Base-by-base conservation (phyloP, 2,888 invertebrate genomes). In the Caenorhabditis parvicauda region DNA sequence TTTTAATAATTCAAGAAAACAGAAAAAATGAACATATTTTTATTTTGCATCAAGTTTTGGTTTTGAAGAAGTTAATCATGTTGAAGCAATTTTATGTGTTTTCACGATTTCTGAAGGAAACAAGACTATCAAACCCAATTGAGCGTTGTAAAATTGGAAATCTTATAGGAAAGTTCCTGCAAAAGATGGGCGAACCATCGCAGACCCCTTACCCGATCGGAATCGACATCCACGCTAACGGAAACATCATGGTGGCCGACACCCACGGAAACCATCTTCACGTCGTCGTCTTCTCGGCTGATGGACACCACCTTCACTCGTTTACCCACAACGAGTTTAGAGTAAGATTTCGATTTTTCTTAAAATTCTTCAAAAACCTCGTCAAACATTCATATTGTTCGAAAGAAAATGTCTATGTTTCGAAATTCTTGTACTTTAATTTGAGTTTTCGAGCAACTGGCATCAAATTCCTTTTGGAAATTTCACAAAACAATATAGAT, bases 171-270 rank as follows among this genome's bases (percentile, higher is more conserved):
- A 64, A 59, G 19, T 76, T 68, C 39, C 50, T 75, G 17, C 64
- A 70, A n/a, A 75, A 75, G 54, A 69, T 76, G 54, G 77, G 77
- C n/a, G 72, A 70, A 35, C 69, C 71, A 7, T 70, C 72, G 6
- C 67, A 72, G 49, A 77, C 77, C 0, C 77, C 77, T 2, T 77
- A 72, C 57, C 77, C 77, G 1, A 72, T 77, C 42, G 77, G 77
- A 35, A 69, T 76, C 29, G 75, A 76, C 58, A 69, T 77, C 22
- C 66, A 70, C 9, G 72, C 69, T 25, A 48, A 59, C 9, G 76
- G 76, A 17, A 75, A 76, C 37, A 54, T 77, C 39, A 57, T 76
- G 4, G 75, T 77, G 3, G 76, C 74, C 12, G 76, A 77, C 48
- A 74, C 76, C 7, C 76, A 76, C 47, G 76, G 76, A 48, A 74